phyloP scores from a whole-genome alignment of 2,113 vertebrate genomes.

The Willisornis vidua region DNA sequence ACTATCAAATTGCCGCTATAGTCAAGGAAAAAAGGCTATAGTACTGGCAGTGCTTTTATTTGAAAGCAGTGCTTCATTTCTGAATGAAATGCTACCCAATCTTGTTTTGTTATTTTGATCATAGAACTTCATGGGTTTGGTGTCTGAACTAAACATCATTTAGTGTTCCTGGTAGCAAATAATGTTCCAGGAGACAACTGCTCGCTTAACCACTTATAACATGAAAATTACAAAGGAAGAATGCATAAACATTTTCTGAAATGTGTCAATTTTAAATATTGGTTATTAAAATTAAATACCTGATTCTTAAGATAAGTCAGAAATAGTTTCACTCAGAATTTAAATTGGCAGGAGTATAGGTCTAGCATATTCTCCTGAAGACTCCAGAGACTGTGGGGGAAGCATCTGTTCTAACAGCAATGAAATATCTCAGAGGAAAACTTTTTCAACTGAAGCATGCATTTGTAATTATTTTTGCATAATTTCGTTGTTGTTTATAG shows the following conservation, averaged over 20 bases:
- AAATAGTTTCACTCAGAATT: background rate
- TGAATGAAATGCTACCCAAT: background rate
- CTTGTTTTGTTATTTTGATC: background rate
- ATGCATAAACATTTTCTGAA: background rate
- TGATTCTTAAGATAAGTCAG: background rate
- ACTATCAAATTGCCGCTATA: background rate
- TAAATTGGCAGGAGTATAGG: background rate
- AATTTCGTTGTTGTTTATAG: constrained; percentile 23
- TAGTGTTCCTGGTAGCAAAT: background rate
- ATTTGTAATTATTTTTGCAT: constrained; percentile 49
- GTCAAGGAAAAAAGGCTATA: background rate
- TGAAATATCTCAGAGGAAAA: constrained; percentile 55
- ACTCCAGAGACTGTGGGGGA: constrained; percentile 36
- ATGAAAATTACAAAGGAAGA: background rate
- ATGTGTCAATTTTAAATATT: background rate
- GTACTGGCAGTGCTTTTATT: background rate
- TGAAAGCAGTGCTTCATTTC: background rate
- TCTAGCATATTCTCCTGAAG: constrained; percentile 17
- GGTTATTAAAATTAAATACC: background rate
- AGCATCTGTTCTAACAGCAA: constrained; percentile 60
- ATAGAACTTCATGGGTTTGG: background rate
- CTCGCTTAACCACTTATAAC: background rate
- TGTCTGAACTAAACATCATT: background rate
- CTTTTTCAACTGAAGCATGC: constrained; percentile 66
- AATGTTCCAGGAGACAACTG: background rate